Evolutionary conservation across 2,797 vertebrate species (phyloP), one percentile per base, ranked within the genome.

Genomic region (Halcyon leucocephala): DNA sequence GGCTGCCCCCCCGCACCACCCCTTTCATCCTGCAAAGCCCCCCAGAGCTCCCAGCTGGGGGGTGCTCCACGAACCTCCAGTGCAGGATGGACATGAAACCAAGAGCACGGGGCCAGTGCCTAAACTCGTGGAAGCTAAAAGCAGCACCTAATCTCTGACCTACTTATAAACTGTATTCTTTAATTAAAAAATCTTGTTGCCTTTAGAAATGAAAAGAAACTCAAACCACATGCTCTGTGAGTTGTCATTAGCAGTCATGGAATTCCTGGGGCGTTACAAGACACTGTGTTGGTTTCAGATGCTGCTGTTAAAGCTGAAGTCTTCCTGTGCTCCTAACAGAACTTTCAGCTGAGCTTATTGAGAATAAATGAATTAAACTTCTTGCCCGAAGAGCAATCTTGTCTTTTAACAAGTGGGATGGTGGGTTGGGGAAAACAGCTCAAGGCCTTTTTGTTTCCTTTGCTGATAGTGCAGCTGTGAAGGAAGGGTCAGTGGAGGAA

Each of bases 1-100:
- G 37, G 20, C 65, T 66, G 22, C 5, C 4, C 22, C 29, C 21
- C 14, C 1, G 0, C 79, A 85, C 26, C 71, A 49, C 5, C 33
- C 19, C 57, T 57, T 81, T 74, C 37, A 57, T 46, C 77, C 92
- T 46, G 11, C 44, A 83, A 57, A 57, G 33, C 25, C 14, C 9
- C 5, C 7, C 12, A 5, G 2, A 29, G n/a, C 44, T 71, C 54
- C n/a, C 1, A 0, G 14, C 39, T 0, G 0, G 52, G 39, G 33
- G 24, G 35, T 73, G 42, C 46, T 82, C 2, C 2, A 46, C 60
- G 25, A 37, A 41, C 28, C 21, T 42, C 15, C n/a, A 14, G 21
- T 44, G 61, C n/a, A 31, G 73, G 29, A 16, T 33, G 20, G 46
- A 18, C 71, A 31, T 22, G 12, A 71, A 65, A 52, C 42, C 26